Evolutionary conservation across 2,888 invertebrate species (phyloP), one percentile per base, ranked within the genome.

Genomic region (Eupithecia vulgata): DNA sequence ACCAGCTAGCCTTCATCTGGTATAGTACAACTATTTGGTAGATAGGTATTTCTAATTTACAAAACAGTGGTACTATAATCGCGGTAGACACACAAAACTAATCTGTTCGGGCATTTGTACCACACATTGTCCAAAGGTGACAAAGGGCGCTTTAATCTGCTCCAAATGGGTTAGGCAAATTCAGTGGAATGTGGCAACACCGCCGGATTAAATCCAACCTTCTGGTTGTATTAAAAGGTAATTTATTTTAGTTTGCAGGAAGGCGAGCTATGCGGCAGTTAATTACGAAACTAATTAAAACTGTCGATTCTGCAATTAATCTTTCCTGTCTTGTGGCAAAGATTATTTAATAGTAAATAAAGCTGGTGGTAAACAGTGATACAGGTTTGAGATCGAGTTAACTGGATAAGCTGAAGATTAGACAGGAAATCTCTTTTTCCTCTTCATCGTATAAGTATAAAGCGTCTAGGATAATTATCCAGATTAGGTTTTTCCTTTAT

Each of bases 271-370:
- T 87, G 88, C 86, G 84, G 87, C 88, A 89, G 92, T 90, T 93
- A 92, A 92, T 93, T 93, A 92, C 90, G 83, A 88, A 92, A 93
- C 91, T 92, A 93, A 93, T 93, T 93, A 93, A 92, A 91, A 93
- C 90, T 91, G 92, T 91, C 91, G 91, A 93, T 91, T 90, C 87
- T 81, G 88, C 90, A 90, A 93, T 93, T 93, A 93, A 93, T 93
- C 91, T 93, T 85, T 84, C 84, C 82, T 81, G 83, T 72, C 72
- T 75, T 42, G 68, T 48, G 62, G 37, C 57, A 12, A 25, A 57
- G 57, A 57, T 57, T 5, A 13, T 25, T 25, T 57, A 25, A 57
- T 57, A 57, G 57, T 52, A 52, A n/a, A 21, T 12, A 8, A 4
- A 25, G 12, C 21, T 21, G 68, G 57, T 52, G 37, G 45, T 45